Base-by-base conservation (phyloP, 2,888 invertebrate species). In the Melanargia galathea region DNA sequence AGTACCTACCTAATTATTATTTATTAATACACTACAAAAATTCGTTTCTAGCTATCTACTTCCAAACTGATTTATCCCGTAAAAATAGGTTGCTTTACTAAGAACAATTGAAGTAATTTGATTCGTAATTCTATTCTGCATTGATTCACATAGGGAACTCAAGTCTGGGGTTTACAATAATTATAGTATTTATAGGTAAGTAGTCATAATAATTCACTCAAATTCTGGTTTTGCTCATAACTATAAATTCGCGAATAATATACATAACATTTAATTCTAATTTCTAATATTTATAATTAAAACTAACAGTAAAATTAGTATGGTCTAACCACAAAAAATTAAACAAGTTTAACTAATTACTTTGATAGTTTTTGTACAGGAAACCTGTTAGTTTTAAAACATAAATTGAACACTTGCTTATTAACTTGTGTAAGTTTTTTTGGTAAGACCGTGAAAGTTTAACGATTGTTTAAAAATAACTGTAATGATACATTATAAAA, bases 11-110 rank as follows among this genome's bases (percentile, higher is more conserved):
- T 30, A 7, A 26, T 26, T 26, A 30, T 30, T 30, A 30, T 8
- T 8, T 33, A 26, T 26, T 49, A 26, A 7, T 49, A 1, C 7
- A 16, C 49, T 52, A 52, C 18, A 52, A 35, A 46, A 52, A 52
- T 52, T 52, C 35, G 52, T 52, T 52, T 35, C 52, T 52, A 52
- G 52, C 52, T 52, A 30, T 33, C 10, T 49, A 49, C 49, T 30
- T 33, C 30, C 11, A 30, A 18, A 26, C 30, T 51, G 16, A 51
- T 16, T 26, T 48, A n/a, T 30, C 51, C 51, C 30, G 4, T 18
- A 18, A 51, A 51, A 30, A 51, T 18, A 26, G 16, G 7, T 18
- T 2, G 30, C 4, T 46, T 22, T 24, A 48, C 22, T 48, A 48
- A 16, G n/a, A n/a, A n/a, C n/a, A 43, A 8, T 16, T 6, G 16